These are phyloP conservation scores for Carposina sasakii DNA, from an alignment of 1,140 invertebrate species.

Conservation along the genomic window DNA sequence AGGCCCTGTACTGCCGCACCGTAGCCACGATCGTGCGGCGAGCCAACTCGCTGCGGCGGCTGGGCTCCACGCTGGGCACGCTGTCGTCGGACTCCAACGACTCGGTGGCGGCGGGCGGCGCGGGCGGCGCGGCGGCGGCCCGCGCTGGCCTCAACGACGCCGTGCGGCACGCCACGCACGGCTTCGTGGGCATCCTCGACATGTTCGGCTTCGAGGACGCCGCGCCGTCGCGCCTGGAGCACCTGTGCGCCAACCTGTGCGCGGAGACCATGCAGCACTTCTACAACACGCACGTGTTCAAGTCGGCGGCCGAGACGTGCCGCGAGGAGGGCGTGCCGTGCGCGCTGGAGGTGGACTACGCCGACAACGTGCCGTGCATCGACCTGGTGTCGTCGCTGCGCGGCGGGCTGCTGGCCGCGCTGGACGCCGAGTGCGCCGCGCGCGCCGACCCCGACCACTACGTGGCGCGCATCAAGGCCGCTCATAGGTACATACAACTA, in stretches of 20 bases:
- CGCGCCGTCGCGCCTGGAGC: slow-evolving; percentile 91
- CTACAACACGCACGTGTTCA: slow-evolving; percentile 97
- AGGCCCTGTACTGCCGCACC: slow-evolving; percentile 93
- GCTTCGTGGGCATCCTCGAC: slow-evolving; percentile 94
- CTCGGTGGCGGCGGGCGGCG: slow-evolving; percentile 77
- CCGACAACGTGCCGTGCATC: slow-evolving; percentile 96
- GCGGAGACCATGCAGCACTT: slow-evolving; percentile 98
- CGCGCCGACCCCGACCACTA: slow-evolving; percentile 90
- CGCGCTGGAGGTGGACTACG: slow-evolving; percentile 93
- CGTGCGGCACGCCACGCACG: slow-evolving; percentile 93
- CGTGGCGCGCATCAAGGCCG: slow-evolving; percentile 88
- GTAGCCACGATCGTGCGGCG: slow-evolving; percentile 95
- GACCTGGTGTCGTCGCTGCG: slow-evolving; percentile 94
- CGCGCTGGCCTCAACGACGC: slow-evolving; percentile 94
- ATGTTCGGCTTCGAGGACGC: slow-evolving; percentile 98
- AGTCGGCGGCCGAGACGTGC: slow-evolving; percentile 94
- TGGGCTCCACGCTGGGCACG: slow-evolving; percentile 91
- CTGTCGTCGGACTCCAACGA: slow-evolving; percentile 93
- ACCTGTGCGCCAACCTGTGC: slow-evolving; percentile 95
- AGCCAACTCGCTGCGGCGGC: slow-evolving; percentile 91
- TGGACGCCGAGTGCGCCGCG: slow-evolving; percentile 94
- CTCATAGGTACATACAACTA: slow-evolving; percentile 86
- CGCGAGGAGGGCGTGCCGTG: slow-evolving; percentile 94
- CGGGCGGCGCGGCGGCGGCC: slow-evolving; percentile 84
- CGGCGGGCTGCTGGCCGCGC: slow-evolving; percentile 91